These are phyloP conservation scores for Heteropelma amictum DNA, from an alignment of 2,888 invertebrate genomes.

Conservation along the genomic window DNA sequence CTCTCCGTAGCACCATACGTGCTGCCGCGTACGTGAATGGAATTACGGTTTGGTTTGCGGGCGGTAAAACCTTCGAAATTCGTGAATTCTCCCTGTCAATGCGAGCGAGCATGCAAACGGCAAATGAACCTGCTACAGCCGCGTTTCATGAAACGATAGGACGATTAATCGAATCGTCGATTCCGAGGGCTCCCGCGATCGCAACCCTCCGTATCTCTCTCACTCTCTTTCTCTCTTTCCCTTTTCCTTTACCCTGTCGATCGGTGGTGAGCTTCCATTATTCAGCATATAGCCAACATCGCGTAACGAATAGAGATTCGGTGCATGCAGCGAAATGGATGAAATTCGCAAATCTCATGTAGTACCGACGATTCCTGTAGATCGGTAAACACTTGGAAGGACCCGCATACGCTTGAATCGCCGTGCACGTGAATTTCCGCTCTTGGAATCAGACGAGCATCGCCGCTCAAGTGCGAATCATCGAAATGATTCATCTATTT, in stretches of 20 bases:
- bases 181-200: conserved; percentile 47
- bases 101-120: conserved; percentile 50
- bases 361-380: conserved; percentile 36
- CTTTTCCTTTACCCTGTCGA: conserved; percentile 16
- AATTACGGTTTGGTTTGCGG: conserved; percentile 51
- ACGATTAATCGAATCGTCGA: conserved; percentile 68
- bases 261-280: conserved; percentile 27
- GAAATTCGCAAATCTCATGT: conserved; percentile 44
- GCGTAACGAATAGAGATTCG: conserved; percentile 34
- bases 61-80: conserved; percentile 56
- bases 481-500: too few relatives aligned
- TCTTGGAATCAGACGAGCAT: neutral
- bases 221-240: neutral
- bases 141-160: conserved; percentile 66
- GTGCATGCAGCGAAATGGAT: conserved; percentile 19
- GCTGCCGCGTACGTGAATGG: conserved; percentile 32
- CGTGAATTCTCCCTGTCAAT: conserved; percentile 50
- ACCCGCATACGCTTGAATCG: conserved; percentile 8
- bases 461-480: too few relatives aligned
- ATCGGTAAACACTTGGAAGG: conserved; percentile 41
- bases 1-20: conserved; percentile 23
- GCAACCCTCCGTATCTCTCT: conserved; percentile 15
- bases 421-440: neutral
- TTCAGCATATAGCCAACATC: conserved; percentile 25
- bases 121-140: conserved; percentile 49